Evolutionary conservation across 2,888 invertebrate species (phyloP).

Genomic region (Megalurothrips usitatus): DNA sequence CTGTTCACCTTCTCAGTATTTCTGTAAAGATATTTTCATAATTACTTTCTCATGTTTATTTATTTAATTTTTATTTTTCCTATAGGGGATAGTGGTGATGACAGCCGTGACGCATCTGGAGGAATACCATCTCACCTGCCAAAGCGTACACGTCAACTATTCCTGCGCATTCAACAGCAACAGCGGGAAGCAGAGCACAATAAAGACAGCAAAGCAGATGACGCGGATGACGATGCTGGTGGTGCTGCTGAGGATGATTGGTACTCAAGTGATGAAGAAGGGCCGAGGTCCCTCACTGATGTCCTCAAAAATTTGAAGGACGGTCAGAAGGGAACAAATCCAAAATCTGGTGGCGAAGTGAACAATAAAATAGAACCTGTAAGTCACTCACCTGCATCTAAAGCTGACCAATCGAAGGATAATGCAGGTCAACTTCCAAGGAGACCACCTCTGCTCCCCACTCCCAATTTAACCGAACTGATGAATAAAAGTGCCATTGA

Average conservation of each 20-base stretch:
- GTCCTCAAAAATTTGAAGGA: constrained; percentile 36
- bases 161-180: constrained; percentile 61
- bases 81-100: constrained; percentile 32
- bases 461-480: neutral
- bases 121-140: constrained; percentile 55
- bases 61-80: neutral
- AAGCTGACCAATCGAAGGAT: neutral
- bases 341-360: neutral
- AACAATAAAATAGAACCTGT: neutral
- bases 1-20: neutral
- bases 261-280: constrained; percentile 78
- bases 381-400: neutral
- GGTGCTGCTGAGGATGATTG: constrained; percentile 54
- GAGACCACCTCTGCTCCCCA: neutral
- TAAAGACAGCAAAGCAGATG: constrained; percentile 37
- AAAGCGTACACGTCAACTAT: constrained; percentile 61
- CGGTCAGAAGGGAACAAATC: neutral
- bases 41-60: neutral
- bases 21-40: neutral
- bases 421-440: neutral
- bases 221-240: constrained; percentile 41
- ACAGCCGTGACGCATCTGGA: constrained; percentile 33
- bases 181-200: constrained; percentile 47
- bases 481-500: neutral
- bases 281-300: constrained; percentile 37